These are phyloP conservation scores for Dicrostonyx torquatus DNA, from an alignment of 2,797 vertebrate genomes.

Conservation along the genomic window DNA sequence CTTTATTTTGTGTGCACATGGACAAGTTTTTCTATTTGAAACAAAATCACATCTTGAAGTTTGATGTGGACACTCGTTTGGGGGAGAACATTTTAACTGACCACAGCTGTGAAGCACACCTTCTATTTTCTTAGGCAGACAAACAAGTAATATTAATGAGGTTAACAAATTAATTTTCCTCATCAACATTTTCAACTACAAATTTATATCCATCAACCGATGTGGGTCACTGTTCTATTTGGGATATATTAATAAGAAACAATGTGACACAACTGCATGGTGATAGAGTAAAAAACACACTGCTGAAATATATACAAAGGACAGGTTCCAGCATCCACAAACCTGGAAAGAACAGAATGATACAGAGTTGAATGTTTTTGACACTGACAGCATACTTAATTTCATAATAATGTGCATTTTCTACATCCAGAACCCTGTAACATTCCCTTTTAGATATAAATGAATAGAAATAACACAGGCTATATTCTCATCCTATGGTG, in stretches of 20 bases:
- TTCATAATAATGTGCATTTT: background rate
- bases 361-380: background rate
- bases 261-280: background rate
- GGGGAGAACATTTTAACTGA: background rate
- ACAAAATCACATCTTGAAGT: background rate
- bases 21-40: background rate
- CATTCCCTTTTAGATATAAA: background rate
- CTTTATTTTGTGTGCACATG: background rate
- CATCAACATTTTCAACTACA: background rate
- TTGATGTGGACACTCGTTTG: background rate
- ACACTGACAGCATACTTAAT: background rate
- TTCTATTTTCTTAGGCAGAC: background rate
- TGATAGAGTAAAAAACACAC: too few species aligned
- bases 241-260: background rate
- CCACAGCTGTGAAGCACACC: background rate
- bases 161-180: background rate
- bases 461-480: background rate
- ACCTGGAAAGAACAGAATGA: background rate
- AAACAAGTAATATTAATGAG: background rate
- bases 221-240: background rate
- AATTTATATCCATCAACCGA: background rate
- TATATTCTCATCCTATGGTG: background rate
- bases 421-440: background rate
- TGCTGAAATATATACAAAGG: background rate
- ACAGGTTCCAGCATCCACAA: background rate